These are phyloP conservation scores for Noctuana brunneofusca DNA, from an alignment of 2,888 invertebrate genomes.

Conservation along the genomic window DNA sequence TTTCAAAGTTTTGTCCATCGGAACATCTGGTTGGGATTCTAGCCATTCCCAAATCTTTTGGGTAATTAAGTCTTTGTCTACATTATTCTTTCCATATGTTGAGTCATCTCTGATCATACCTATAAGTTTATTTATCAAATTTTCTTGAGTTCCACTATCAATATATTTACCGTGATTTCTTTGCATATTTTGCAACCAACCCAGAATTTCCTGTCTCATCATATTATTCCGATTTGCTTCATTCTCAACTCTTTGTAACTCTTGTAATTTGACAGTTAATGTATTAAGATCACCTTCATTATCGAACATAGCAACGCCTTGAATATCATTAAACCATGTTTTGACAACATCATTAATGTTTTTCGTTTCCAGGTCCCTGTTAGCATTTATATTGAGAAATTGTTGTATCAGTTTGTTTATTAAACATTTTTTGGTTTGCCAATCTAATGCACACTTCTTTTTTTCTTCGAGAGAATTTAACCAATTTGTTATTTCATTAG, in stretches of 20 bases:
- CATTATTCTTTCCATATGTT: neutral
- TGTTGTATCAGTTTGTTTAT: constrained; percentile 5
- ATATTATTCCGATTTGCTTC: constrained; percentile 13
- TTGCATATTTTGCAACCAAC: constrained; percentile 18
- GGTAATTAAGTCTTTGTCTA: neutral
- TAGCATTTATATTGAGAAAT: neutral
- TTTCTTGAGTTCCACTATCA: constrained; percentile 19
- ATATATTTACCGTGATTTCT: neutral
- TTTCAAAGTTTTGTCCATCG: neutral
- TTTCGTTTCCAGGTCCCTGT: neutral
- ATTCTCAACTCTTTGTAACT: constrained; percentile 5
- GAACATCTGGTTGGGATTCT: constrained; percentile 10
- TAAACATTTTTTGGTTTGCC: constrained; percentile 5
- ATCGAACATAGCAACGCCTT: neutral
- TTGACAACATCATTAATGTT: constrained; percentile 1
- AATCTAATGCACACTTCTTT: constrained; percentile 12
- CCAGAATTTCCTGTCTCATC: constrained; percentile 22
- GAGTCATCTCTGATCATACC: constrained; percentile 19
- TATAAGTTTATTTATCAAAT: constrained; percentile 27
- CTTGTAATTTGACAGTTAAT: constrained; percentile 15
- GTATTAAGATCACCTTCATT: constrained; percentile 4
- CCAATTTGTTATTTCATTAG: constrained; percentile 23
- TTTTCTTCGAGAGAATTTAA: constrained; percentile 12
- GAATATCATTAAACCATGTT: constrained; percentile 20
- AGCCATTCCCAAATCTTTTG: constrained; percentile 29